A percentile compares a stretch with the other conserved stretches of the same genome.
These are phyloP conservation scores for Lutraria lutraria DNA, from an alignment of 2,888 invertebrate species.

Conservation along the genomic window DNA sequence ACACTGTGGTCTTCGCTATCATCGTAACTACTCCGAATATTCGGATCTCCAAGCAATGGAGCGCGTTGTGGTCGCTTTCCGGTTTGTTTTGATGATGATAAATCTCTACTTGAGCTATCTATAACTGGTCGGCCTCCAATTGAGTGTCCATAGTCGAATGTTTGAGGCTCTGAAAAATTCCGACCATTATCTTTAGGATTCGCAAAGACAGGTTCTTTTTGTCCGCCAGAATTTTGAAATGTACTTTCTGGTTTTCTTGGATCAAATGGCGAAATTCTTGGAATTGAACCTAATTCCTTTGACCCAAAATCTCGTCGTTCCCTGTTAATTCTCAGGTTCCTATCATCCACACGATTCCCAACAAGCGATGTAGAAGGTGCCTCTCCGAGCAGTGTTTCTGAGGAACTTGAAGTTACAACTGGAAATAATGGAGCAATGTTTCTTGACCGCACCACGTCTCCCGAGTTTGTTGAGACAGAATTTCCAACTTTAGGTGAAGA, in stretches of 20 bases:
- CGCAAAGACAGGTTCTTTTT: background rate
- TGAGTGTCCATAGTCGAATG: constrained; percentile 42
- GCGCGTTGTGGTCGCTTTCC: constrained; percentile 1
- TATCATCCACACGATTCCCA: no score
- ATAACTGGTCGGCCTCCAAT: background rate
- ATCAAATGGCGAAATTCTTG: background rate
- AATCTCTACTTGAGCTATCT: background rate
- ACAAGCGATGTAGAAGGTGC: background rate
- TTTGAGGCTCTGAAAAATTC: background rate
- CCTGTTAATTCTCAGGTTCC: background rate
- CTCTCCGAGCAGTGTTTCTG: constrained; percentile 47
- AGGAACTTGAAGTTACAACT: constrained; percentile 26
- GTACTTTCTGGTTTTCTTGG: background rate
- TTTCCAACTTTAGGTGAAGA: background rate
- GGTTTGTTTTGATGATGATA: background rate
- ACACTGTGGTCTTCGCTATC: background rate
- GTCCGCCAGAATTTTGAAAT: background rate
- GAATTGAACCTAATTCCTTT: background rate
- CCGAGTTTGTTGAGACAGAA: background rate
- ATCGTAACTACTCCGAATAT: background rate
- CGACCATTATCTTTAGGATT: background rate
- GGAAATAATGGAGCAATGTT: constrained; percentile 42
- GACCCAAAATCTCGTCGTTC: background rate
- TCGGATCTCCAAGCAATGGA: background rate
- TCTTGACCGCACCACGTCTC: background rate